Percentiles rank a stretch among this genome's conserved stretches.
phyloP scores from a whole-genome alignment of 53 echinoderm and acorn worm species.

The Luidia sarsii region DNA sequence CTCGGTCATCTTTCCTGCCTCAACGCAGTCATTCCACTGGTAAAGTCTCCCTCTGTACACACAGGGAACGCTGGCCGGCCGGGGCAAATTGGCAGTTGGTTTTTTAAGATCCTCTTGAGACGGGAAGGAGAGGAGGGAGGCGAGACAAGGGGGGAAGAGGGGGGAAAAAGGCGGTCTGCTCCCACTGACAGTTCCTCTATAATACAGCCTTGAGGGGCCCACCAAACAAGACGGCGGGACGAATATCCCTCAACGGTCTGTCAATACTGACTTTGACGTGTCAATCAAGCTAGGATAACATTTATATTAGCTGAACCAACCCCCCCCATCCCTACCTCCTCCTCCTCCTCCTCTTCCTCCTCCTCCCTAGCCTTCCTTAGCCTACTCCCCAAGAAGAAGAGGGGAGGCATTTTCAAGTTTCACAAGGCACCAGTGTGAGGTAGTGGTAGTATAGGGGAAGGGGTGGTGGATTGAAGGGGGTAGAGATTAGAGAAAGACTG shows the following conservation, averaged over 20 bases:
- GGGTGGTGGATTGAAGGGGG: background rate
- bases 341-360: too few relatives aligned
- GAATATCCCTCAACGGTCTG: constrained; percentile 6
- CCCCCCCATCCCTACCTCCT: background rate
- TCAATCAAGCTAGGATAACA: constrained; percentile 22
- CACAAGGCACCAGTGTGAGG: too few relatives aligned
- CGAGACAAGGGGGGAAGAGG: background rate
- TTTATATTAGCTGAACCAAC: background rate
- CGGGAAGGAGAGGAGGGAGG: background rate
- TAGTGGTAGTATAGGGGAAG: background rate
- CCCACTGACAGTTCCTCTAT: constrained; percentile 42
- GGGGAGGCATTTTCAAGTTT: too few relatives aligned
- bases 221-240: background rate
- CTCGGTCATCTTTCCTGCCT: too few relatives aligned
- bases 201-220: constrained; percentile 26
- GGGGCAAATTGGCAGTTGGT: background rate
- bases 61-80: background rate
- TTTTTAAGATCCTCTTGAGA: constrained; percentile 14
- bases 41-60: too few relatives aligned
- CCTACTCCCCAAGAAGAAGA: too few relatives aligned
- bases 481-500: background rate
- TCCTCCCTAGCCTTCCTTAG: too few relatives aligned
- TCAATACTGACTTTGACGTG: constrained; percentile 56
- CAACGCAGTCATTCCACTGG: too few relatives aligned
- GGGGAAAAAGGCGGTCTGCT: background rate